Evolutionary conservation across 2,113 vertebrate genomes (phyloP), one percentile per base, ranked within the genome.

Genomic region (Mus spicilegus): DNA sequence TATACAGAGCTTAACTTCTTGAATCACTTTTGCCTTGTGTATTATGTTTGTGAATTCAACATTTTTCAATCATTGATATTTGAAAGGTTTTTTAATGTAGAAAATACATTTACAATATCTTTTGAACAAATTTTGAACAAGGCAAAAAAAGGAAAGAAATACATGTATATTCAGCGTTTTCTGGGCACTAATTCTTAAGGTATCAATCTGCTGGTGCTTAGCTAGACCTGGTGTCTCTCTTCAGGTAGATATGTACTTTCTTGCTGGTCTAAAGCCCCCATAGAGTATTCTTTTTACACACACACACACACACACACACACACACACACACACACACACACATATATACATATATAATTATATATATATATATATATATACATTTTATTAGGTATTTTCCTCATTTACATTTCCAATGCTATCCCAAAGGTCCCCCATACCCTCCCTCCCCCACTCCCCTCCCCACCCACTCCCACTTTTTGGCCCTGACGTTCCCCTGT

Each of bases 181-280:
- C 39, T 30, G 39, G 30, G 12, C 10, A n/a, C 39, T 10, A 1
- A 90, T 86, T 10, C 17, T 51, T 24, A 69, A 80, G 39, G 42
- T 78, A 76, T 56, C 1, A 0, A 1, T 14, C 12, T 58, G 1
- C 10, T 84, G 36, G 0, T 24, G 1, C 19, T n/a, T 58, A 61
- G 5, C 39, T 5, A 39, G 7, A 6, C 9, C 24, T 0, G 0
- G 1, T 5, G 7, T n/a, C 12, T 24, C 10, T 30, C 16, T 54
- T 39, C 36, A 7, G 11, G 7, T 78, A 6, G 30, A 11, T 4
- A 1, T 20, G 7, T 6, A 3, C 1, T 75, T 17, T 39, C 30
- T n/a, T 0, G 0, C 1, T 3, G 14, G 2, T 2, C 11, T 1
- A 2, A 3, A 4, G 1, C n/a, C 36, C 17, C 2, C 24, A 28